Evolutionary conservation across 2,113 vertebrate species (phyloP).

Genomic region (Spizaetus ornatus): DNA sequence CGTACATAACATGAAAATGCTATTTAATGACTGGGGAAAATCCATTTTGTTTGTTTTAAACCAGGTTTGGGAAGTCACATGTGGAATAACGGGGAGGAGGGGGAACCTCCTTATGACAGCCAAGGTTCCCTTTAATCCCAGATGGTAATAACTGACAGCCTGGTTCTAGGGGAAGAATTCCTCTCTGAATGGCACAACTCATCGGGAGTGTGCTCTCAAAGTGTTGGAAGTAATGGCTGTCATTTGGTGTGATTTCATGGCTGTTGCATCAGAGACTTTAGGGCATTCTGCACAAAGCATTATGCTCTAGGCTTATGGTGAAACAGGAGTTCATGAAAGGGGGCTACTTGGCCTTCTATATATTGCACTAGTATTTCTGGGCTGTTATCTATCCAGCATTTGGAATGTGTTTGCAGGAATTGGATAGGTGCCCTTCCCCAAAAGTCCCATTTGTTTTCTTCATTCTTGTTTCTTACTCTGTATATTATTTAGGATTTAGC

Average conservation of each 20-base stretch:
- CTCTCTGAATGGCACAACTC: not conserved
- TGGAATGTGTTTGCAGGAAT: not conserved
- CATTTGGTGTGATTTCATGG: not conserved
- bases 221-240: not conserved
- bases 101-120: accelerated
- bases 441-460: not conserved
- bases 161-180: not conserved
- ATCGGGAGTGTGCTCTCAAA: not conserved
- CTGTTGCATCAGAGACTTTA: not conserved
- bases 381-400: not conserved
- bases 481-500: not conserved
- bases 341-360: not conserved
- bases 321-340: not conserved
- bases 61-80: not conserved
- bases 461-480: not conserved
- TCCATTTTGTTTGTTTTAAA: not conserved
- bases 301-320: not conserved
- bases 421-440: not conserved
- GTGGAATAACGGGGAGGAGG: not conserved
- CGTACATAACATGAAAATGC: not conserved
- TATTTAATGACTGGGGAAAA: not conserved
- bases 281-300: not conserved
- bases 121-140: not conserved
- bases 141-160: not conserved
- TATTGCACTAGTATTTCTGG: not conserved